These are phyloP conservation scores for Anarrhichthys ocellatus DNA, from an alignment of 2,113 vertebrate species.

Conservation along the genomic window DNA sequence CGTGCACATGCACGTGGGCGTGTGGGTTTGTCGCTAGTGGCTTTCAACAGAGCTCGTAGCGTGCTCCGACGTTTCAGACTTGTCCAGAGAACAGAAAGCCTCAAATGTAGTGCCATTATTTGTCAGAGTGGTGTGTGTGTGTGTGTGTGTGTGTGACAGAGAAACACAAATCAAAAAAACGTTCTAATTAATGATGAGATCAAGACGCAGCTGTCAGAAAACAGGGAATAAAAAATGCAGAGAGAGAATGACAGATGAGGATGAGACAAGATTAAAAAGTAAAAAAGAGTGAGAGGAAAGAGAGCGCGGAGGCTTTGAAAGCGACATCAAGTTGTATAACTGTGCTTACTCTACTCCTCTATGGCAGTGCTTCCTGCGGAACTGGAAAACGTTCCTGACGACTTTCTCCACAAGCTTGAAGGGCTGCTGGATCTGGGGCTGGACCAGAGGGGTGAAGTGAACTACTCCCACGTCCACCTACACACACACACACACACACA, in stretches of 20 bases:
- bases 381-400: constrained; percentile 90
- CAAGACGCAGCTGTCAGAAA: constrained; percentile 33
- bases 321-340: constrained; percentile 12
- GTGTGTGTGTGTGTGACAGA: not conserved
- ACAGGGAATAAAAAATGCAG: constrained; percentile 43
- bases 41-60: constrained; percentile 30
- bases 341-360: constrained; percentile 90
- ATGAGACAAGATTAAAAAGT: constrained; percentile 43
- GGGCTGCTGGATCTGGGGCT: constrained; percentile 92
- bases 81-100: constrained; percentile 12
- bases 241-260: constrained; percentile 59
- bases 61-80: constrained; percentile 13
- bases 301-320: not conserved
- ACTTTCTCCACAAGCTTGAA: constrained; percentile 95
- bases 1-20: constrained; percentile 41
- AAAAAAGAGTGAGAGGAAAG: not conserved
- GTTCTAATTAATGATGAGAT: constrained; percentile 44
- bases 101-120: constrained; percentile 12
- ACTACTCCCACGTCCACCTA: constrained; percentile 96
- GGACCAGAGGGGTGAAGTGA: constrained; percentile 90
- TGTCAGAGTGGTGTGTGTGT: not conserved
- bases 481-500: constrained; percentile 27
- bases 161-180: constrained; percentile 16
- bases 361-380: constrained; percentile 92
- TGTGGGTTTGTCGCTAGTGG: constrained; percentile 32